Evolutionary conservation across 2,113 vertebrate species (phyloP).

Genomic region (Gallinago paraguaiae): DNA sequence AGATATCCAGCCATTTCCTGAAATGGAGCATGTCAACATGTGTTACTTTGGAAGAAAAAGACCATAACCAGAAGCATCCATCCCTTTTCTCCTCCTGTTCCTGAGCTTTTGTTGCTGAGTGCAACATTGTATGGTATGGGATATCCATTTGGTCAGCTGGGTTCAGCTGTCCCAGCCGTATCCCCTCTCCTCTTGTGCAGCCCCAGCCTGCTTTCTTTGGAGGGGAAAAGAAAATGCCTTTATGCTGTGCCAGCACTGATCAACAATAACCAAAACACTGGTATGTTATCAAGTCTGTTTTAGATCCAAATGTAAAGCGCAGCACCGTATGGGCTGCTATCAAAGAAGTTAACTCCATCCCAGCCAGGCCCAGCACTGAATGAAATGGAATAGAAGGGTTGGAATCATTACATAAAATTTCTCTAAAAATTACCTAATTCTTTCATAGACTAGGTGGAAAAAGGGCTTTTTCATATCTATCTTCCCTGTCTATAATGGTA

Average conservation of each 20-base stretch:
- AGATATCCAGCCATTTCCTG: background rate
- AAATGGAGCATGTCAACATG: background rate
- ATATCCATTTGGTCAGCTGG: background rate
- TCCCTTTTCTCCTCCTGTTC: background rate
- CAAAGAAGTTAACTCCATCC: slow-evolving; percentile 18
- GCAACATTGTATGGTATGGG: fast-evolving
- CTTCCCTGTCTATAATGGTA: background rate
- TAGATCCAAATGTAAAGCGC: slow-evolving; percentile 17
- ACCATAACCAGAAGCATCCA: background rate
- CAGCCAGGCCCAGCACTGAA: background rate
- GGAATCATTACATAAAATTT: background rate
- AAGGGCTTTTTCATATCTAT: background rate
- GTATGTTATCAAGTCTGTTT: background rate
- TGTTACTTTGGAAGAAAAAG: background rate
- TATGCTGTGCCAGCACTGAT: background rate
- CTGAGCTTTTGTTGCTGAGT: background rate
- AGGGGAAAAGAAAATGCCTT: background rate
- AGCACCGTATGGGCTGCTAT: slow-evolving; percentile 37
- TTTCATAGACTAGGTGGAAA: background rate
- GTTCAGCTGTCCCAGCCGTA: background rate
- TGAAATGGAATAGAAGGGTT: background rate
- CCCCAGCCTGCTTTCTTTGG: background rate
- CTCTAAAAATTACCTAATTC: background rate
- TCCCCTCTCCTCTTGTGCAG: background rate
- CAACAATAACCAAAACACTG: slow-evolving; percentile 9